Conservation (phyloP, 2,888 invertebrate genomes). For the Sphecodes monilicornis region DNA sequence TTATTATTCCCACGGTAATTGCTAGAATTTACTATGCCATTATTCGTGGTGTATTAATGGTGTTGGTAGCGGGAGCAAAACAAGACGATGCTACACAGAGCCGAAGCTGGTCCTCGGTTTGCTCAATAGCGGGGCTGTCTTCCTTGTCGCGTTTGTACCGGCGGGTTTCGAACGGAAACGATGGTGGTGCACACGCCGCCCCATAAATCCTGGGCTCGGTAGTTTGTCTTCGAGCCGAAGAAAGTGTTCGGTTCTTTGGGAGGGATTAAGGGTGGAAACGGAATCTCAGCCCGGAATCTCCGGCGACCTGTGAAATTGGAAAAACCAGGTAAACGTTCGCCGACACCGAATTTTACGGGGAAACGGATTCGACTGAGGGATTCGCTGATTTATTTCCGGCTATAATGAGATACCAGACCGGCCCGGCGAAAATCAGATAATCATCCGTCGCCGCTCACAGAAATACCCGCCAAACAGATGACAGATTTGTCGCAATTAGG, state of each 20-base stretch:
- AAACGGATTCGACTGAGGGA: slow-evolving; percentile 23
- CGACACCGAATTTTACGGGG: slow-evolving; percentile 28
- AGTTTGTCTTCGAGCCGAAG: slow-evolving; percentile 41
- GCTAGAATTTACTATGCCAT: neutral
- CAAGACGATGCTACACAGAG: neutral
- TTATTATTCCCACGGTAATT: slow-evolving; percentile 19
- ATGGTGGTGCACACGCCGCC: slow-evolving; percentile 9
- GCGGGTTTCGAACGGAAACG: slow-evolving; percentile 26
- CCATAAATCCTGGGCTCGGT: slow-evolving; percentile 39
- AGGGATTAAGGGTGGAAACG: slow-evolving; percentile 41
- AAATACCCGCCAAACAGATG: slow-evolving; percentile 37
- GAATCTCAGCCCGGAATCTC: slow-evolving; percentile 46
- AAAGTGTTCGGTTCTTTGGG: slow-evolving; percentile 5
- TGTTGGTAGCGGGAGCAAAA: slow-evolving; percentile 2
- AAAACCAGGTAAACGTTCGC: slow-evolving; percentile 62
- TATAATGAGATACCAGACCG: slow-evolving; percentile 54
- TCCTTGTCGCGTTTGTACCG: slow-evolving; percentile 31
- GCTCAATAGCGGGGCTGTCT: slow-evolving; percentile 11
- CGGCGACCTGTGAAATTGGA: slow-evolving; percentile 58
- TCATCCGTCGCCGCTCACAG: slow-evolving; percentile 37
- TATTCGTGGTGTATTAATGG: slow-evolving; percentile 28
- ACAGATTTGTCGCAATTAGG: slow-evolving; percentile 68
- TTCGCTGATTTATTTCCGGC: slow-evolving; percentile 62
- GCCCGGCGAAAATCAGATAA: slow-evolving; percentile 55
- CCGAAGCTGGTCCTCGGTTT: slow-evolving; percentile 16